Conservation (phyloP, 2,797 vertebrate species). For the Coregonus ussuriensis region DNA sequence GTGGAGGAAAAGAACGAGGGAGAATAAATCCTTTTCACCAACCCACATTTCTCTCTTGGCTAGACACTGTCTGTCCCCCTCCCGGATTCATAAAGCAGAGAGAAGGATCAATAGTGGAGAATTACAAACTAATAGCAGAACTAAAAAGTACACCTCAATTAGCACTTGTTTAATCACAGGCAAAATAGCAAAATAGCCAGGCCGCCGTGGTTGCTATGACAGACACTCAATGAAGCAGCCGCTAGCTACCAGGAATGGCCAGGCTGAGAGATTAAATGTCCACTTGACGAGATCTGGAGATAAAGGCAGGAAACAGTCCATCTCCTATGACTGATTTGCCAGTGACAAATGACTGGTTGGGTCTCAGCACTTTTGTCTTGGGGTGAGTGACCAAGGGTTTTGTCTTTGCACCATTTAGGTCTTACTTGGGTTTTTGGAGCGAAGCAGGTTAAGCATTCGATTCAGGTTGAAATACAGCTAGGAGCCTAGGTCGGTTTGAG, state of each 20-base stretch:
- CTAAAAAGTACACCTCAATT: neutral
- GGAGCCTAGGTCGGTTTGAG: neutral
- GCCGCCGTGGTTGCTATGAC: neutral
- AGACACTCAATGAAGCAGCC: constrained; percentile 25
- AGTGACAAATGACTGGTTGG: constrained; percentile 7
- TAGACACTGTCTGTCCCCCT: neutral
- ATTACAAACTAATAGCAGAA: neutral
- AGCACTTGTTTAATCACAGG: neutral
- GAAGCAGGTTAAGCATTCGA: neutral
- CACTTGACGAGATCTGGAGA: neutral
- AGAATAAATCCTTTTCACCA: neutral
- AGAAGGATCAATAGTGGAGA: neutral
- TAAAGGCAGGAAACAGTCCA: constrained; percentile 5
- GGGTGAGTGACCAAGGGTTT: too few relatives aligned
- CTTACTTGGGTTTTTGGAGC: neutral
- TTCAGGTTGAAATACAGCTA: neutral
- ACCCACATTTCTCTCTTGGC: neutral
- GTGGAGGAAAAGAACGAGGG: too few relatives aligned
- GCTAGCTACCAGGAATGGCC: constrained; percentile 10
- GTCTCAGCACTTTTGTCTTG: neutral
- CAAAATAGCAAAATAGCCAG: neutral
- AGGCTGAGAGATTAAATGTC: constrained; percentile 14
- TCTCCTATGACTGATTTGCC: constrained; percentile 20
- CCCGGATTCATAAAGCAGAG: neutral
- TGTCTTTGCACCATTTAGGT: neutral